Conservation (phyloP, 2,888 invertebrate species). For the Athalia cordata region DNA sequence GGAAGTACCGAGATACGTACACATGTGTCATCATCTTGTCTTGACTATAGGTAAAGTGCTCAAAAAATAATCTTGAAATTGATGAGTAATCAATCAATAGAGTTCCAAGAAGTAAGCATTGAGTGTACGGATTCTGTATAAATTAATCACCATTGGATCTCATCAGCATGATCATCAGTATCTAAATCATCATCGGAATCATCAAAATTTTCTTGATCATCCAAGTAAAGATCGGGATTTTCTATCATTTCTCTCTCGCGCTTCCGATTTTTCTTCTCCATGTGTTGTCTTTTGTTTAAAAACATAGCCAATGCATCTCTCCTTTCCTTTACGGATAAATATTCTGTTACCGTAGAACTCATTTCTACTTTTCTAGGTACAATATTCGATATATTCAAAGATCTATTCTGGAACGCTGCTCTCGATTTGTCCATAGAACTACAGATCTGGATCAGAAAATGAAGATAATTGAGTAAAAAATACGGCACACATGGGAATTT, state of each 20-base stretch:
- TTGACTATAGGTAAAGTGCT: not conserved
- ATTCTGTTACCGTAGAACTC: conserved; percentile 44
- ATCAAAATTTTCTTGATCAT: conserved; percentile 53
- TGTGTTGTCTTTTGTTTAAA: conserved; percentile 75
- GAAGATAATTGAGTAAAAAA: conserved; percentile 38
- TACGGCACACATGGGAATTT: conserved; percentile 3
- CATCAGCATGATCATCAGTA: conserved; percentile 48
- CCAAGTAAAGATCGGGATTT: conserved; percentile 49
- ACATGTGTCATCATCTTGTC: not conserved
- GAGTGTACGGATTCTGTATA: conserved; percentile 3
- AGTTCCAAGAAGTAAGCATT: conserved; percentile 1
- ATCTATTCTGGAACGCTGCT: conserved; percentile 58
- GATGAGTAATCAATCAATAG: no score
- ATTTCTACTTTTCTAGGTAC: conserved; percentile 59
- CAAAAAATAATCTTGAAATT: no score
- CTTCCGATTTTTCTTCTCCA: conserved; percentile 54
- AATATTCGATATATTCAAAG: conserved; percentile 48
- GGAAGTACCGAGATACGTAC: no score
- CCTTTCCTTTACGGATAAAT: conserved; percentile 68
- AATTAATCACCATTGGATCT: conserved; percentile 5
- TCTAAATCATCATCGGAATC: conserved; percentile 59
- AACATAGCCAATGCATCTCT: conserved; percentile 77
- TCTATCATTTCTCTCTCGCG: conserved; percentile 61
- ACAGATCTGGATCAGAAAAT: conserved; percentile 62
- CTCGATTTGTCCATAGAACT: conserved; percentile 65